Evolutionary conservation across 2,797 vertebrate genomes (phyloP), one percentile per base, ranked within the genome.

Genomic region (Pseudopleuronectes americanus): DNA sequence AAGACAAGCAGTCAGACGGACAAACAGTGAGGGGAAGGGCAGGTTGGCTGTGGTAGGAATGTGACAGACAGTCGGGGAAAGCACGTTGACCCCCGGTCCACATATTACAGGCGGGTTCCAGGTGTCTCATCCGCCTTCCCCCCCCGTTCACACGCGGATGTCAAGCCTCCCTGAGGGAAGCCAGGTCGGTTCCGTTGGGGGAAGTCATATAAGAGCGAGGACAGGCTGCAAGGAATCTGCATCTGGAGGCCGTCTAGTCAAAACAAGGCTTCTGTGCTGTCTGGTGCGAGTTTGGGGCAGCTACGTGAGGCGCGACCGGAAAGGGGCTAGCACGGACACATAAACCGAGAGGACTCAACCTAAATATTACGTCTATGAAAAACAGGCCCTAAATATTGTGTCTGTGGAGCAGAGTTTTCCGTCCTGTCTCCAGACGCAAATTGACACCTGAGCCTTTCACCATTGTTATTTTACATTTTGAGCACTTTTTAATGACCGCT

Each of bases 331-430:
- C 69, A 59, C 0, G 62, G 78, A 84, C 68, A 71, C 67, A 83
- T 81, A 90, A 90, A 90, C 79, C 64, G 61, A 8, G 3, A 75
- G 66, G 58, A 64, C 77, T 72, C 51, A 87, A 85, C 81, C 84
- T 87, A 92, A 92, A 93, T 91, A 92, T 92, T 91, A 90, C 59
- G 85, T 89, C 92, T 92, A 79, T 84, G 28, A 78, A 89, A 82
- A 90, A 81, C 74, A 77, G 83, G 84, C 86, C 87, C 86, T 78
- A 91, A 90, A 92, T 91, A 90, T 90, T 90, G 86, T 83, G 90
- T 90, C 89, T 89, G 75, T 47, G 54, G 60, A 80, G 64, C 49
- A 74, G 57, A 71, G 36, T 69, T 87, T 88, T 87, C 88, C 87
- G 81, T 87, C 87, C 84, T 72, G 85, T 83, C 72, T 85, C 82